These are phyloP conservation scores for Apantesis nais DNA, from an alignment of 2,888 invertebrate species.

Conservation along the genomic window DNA sequence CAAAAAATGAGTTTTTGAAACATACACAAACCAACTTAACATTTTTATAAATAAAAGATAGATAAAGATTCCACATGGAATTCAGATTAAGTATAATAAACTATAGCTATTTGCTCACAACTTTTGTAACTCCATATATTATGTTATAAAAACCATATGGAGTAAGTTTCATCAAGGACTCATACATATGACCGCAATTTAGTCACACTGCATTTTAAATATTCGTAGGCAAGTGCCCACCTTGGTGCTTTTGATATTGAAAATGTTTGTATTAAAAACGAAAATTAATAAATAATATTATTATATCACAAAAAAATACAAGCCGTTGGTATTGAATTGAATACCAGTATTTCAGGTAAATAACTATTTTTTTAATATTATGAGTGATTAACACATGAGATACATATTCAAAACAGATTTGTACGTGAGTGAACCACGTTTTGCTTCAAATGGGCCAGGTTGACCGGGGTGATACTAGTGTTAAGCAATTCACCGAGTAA, in stretches of 20 bases:
- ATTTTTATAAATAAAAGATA: no score
- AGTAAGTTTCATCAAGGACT: conserved; percentile 12
- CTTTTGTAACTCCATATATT: conserved; percentile 14
- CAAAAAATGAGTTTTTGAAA: background rate
- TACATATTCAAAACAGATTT: no score
- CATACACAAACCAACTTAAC: no score
- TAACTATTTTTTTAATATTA: no score
- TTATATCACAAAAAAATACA: background rate
- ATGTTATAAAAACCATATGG: conserved; percentile 9
- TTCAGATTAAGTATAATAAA: background rate
- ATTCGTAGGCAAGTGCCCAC: background rate
- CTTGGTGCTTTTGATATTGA: background rate
- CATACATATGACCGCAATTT: conserved; percentile 3
- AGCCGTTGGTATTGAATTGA: no score
- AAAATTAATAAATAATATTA: background rate
- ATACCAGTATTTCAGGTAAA: no score
- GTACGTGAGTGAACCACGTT: no score
- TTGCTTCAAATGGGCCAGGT: no score
- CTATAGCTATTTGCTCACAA: conserved; percentile 8
- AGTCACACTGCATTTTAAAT: conserved; percentile 2
- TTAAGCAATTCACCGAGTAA: no score
- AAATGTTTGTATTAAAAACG: background rate
- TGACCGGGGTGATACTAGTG: no score
- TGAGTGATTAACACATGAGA: no score
- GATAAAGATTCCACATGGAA: background rate